phyloP scores from a whole-genome alignment of 2,113 vertebrate species.

The Pomatostomus ruficeps region DNA sequence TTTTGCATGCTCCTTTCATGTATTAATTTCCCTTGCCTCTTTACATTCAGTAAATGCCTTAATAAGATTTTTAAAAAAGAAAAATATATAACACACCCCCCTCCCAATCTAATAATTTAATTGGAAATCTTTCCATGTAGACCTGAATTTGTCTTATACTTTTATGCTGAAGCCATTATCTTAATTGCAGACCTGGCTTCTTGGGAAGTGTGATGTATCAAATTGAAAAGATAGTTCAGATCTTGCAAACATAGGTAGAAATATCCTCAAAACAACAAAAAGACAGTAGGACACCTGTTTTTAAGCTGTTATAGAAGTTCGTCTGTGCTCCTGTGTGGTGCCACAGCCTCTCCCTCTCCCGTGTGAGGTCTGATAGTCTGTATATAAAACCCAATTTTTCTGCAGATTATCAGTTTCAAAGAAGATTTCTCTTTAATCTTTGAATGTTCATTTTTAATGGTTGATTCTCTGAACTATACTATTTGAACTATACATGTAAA shows the following conservation, averaged over 20 bases:
- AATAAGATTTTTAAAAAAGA: neutral
- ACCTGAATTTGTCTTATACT: neutral
- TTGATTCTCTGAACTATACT: neutral
- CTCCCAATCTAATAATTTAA: neutral
- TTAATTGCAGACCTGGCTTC: neutral
- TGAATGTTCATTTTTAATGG: neutral
- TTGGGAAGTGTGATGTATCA: neutral
- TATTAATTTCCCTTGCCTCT: neutral
- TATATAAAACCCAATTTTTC: neutral
- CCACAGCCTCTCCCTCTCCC: neutral
- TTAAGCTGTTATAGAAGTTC: neutral
- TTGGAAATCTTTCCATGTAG: neutral
- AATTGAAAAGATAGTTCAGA: neutral
- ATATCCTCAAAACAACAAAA: neutral
- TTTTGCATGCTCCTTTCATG: neutral
- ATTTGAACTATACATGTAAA: neutral
- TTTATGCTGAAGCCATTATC: neutral
- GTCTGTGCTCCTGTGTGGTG: neutral
- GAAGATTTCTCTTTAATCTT: neutral
- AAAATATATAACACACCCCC: neutral
- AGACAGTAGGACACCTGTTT: neutral
- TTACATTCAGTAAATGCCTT: neutral
- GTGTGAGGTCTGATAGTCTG: fast-evolving
- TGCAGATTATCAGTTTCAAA: neutral
- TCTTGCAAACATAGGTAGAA: neutral